A percentile compares a stretch with the other conserved stretches of the same genome.
These are phyloP conservation scores for Drosophila guanche DNA, from an alignment of 1,140 invertebrate species.

Conservation along the genomic window DNA sequence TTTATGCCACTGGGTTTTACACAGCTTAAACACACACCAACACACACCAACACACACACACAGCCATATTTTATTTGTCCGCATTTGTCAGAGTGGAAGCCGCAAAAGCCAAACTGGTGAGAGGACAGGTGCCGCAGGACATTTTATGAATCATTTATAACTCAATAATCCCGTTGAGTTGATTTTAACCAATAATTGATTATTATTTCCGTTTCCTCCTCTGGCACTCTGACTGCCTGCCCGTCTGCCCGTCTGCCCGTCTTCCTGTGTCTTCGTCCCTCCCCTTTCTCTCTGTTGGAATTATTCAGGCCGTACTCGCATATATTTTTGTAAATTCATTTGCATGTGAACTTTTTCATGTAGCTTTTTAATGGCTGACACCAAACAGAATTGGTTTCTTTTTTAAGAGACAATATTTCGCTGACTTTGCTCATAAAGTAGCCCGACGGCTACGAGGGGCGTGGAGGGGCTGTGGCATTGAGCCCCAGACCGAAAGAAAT, in stretches of 20 bases:
- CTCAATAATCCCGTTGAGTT: conserved; percentile 80
- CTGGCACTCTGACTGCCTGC: not conserved
- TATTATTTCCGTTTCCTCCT: conserved; percentile 59
- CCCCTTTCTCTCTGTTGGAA: no score
- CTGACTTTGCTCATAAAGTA: conserved; percentile 4
- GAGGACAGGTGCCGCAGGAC: conserved; percentile 69
- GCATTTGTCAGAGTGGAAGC: conserved; percentile 69
- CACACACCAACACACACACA: not conserved
- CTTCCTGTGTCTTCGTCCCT: no score
- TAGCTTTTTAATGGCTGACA: conserved; percentile 11
- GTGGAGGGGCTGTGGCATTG: not conserved
- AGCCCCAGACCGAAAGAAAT: conserved; percentile 37
- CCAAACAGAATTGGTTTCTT: conserved; percentile 19
- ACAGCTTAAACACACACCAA: not conserved
- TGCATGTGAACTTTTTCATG: conserved; percentile 49
- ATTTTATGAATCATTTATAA: conserved; percentile 82
- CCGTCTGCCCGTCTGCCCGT: not conserved
- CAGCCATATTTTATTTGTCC: conserved; percentile 57
- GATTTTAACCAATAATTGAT: conserved; percentile 81
- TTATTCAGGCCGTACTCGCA: no score
- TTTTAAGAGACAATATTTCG: conserved; percentile 37
- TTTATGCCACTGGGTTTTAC: conserved; percentile 2
- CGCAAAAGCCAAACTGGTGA: conserved; percentile 61
- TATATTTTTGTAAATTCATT: conserved; percentile 66
- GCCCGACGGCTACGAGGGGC: not conserved